These are phyloP conservation scores for Umimayanthus kanabou DNA, from an alignment of 92 coral and sea anemone genomes.

Conservation along the genomic window DNA sequence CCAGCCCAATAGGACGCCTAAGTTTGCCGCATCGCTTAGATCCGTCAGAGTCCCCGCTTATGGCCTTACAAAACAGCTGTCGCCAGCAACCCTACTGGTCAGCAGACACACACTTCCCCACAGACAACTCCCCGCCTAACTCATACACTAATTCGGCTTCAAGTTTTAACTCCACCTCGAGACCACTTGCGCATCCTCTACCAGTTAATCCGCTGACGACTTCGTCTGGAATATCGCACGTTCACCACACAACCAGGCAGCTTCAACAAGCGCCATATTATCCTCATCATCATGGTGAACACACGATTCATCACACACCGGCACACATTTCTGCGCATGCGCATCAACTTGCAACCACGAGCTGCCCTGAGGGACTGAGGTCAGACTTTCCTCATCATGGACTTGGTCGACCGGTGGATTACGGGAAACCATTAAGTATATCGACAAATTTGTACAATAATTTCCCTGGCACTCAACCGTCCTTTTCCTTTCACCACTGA, in stretches of 20 bases:
- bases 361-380: constrained; percentile 40
- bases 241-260: constrained; percentile 31
- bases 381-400: constrained; percentile 61
- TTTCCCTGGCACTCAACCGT: constrained; percentile 67
- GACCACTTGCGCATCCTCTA: constrained; percentile 39
- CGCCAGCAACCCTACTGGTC: constrained; percentile 75
- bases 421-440: constrained; percentile 79
- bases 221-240: constrained; percentile 37
- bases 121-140: constrained; percentile 36
- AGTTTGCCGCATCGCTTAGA: constrained; percentile 23
- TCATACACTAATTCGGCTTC: constrained; percentile 20
- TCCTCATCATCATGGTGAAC: constrained; percentile 64
- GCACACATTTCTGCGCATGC: constrained; percentile 69
- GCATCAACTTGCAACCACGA: constrained; percentile 52
- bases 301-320: constrained; percentile 84
- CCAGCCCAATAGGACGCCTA: constrained; percentile 25
- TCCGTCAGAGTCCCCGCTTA: constrained; percentile 19
- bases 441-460: constrained; percentile 74
- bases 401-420: constrained; percentile 69
- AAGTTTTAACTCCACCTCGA: constrained; percentile 20
- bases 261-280: constrained; percentile 20
- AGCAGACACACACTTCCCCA: constrained; percentile 51
- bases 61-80: constrained; percentile 69
- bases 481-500: constrained; percentile 63
- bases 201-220: constrained; percentile 41